Conservation (phyloP, 2,797 vertebrate species). For the Leuciscus waleckii region DNA sequence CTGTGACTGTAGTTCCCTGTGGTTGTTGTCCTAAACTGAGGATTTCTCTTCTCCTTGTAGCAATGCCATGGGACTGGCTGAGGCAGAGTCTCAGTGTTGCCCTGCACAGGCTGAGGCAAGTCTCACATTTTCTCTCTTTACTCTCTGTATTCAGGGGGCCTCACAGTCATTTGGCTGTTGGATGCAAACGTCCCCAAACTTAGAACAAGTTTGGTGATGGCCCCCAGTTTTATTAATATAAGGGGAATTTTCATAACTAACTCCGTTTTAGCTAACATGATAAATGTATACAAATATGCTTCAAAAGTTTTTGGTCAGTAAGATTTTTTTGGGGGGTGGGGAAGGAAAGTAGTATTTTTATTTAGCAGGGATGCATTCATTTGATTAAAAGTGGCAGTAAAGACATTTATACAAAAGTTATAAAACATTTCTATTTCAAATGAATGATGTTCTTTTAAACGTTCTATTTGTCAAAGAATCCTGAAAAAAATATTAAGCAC, state of each 20-base stretch:
- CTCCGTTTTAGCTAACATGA: conserved; percentile 43
- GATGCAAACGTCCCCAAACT: conserved; percentile 96
- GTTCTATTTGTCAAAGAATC: background rate
- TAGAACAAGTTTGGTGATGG: conserved; percentile 99
- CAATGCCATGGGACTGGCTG: conserved; percentile 97
- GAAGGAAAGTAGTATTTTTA: background rate
- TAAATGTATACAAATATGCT: background rate
- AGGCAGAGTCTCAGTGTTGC: conserved; percentile 98
- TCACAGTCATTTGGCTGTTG: conserved; percentile 96
- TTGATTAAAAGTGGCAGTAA: background rate
- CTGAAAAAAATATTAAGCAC: background rate
- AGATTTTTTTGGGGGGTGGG: background rate
- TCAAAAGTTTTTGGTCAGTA: background rate
- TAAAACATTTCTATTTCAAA: background rate
- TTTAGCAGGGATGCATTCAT: background rate
- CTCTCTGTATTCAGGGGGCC: conserved; percentile 89
- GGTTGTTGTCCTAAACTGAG: conserved; percentile 93
- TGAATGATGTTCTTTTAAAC: too few species aligned
- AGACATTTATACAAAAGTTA: background rate
- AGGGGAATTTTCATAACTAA: conserved; percentile 60
- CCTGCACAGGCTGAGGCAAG: conserved; percentile 99
- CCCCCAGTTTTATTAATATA: conserved; percentile 80
- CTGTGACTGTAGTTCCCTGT: conserved; percentile 78
- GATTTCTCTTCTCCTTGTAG: conserved; percentile 98
- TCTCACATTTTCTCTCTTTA: conserved; percentile 95